Evolutionary conservation across 2,797 vertebrate genomes (phyloP).

Genomic region (Thripadectes ignobilis): DNA sequence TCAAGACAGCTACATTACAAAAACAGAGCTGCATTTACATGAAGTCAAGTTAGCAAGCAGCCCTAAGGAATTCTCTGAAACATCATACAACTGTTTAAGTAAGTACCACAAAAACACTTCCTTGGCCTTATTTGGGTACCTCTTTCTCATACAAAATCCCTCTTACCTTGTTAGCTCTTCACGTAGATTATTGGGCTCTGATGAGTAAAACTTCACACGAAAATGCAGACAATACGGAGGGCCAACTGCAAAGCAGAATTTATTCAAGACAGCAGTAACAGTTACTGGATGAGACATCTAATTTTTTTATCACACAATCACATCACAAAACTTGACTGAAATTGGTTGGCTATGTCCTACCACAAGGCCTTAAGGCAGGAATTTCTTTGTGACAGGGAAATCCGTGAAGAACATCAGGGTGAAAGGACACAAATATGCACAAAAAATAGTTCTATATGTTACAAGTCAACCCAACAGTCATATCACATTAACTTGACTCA

Average conservation of each 20-base stretch:
- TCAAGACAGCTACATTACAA: neutral
- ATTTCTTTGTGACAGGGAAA: neutral
- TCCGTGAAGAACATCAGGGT: neutral
- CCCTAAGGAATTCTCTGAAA: neutral
- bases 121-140: neutral
- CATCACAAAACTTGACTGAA: neutral
- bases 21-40: neutral
- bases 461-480: neutral
- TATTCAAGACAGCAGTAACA: neutral
- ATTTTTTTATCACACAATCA: neutral
- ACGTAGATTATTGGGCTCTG: constrained; percentile 96
- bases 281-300: neutral
- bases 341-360: neutral
- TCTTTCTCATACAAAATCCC: neutral
- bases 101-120: neutral
- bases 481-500: neutral
- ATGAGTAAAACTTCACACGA: constrained; percentile 98
- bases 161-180: constrained; percentile 94
- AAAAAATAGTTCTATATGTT: neutral
- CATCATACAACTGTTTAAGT: neutral
- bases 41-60: neutral
- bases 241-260: constrained; percentile 83
- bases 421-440: neutral
- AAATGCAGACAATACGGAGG: constrained; percentile 97
- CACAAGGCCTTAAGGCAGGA: neutral